A percentile compares a stretch with the other conserved stretches of the same genome.
These are phyloP conservation scores for Lochmaea crataegi DNA, from an alignment of 2,888 invertebrate species.

Conservation along the genomic window DNA sequence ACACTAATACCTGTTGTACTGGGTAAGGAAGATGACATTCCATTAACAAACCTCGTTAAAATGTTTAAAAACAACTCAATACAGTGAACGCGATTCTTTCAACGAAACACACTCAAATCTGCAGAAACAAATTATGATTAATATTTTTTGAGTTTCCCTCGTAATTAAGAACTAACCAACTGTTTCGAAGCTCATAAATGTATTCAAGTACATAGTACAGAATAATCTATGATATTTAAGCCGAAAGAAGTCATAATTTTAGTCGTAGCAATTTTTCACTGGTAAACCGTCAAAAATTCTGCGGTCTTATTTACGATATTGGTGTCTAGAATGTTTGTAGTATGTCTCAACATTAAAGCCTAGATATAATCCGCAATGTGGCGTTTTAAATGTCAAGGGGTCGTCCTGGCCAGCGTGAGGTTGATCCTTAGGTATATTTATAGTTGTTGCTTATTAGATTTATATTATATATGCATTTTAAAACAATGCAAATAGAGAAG, in stretches of 20 bases:
- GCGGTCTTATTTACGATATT: slow-evolving; percentile 34
- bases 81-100: no score
- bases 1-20: no score
- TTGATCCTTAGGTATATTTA: slow-evolving; percentile 53
- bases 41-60: no score
- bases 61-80: no score
- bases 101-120: no score
- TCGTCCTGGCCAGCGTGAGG: slow-evolving; percentile 54
- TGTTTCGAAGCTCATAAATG: not conserved
- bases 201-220: not conserved
- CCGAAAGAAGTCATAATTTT: slow-evolving; percentile 19
- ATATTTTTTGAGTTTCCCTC: not conserved
- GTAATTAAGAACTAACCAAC: not conserved
- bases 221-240: not conserved
- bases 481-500: slow-evolving; percentile 43
- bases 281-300: slow-evolving; percentile 20
- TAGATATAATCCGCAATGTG: slow-evolving; percentile 44
- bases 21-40: no score
- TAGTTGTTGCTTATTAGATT: slow-evolving; percentile 50
- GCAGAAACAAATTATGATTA: no score
- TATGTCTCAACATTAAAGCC: slow-evolving; percentile 38
- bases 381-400: slow-evolving; percentile 57
- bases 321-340: slow-evolving; percentile 27
- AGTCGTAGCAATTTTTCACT: slow-evolving; percentile 5
- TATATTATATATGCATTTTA: slow-evolving; percentile 39